Evolutionary conservation across 2,113 vertebrate species (phyloP), one percentile per base, ranked within the genome.

Genomic region (Crypturellus undulatus): DNA sequence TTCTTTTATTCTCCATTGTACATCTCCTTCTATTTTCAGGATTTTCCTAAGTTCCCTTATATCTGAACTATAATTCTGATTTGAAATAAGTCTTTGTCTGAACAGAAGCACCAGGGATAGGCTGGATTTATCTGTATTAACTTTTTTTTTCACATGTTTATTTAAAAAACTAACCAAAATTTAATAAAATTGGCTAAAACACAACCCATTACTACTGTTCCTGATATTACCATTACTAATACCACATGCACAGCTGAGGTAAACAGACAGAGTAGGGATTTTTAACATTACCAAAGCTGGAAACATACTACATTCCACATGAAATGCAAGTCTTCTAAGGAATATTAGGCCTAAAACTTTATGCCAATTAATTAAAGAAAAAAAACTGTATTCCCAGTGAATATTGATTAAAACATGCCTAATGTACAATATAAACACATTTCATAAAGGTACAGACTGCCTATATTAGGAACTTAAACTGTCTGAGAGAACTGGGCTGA

Each of bases 151-250:
- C 47, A 62, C 0, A 34, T 20, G 0, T 84, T 88, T 59, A 67
- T 45, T 3, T 63, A 32, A 88, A 85, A 94, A 94, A 73, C 1
- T 20, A 56, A 86, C 34, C 30, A 4, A 4, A 24, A 68, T 79
- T 65, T 62, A 90, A 59, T 56, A 78, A 80, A 85, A 77, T 83
- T 78, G 62, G 83, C 63, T 38, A 25, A 68, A 90, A 10, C 26
- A 69, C 12, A 45, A 38, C 8, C 40, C 10, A 42, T 72, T 79
- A 64, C 19, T 73, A 24, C 42, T 64, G 9, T 18, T 89, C 7
- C n/a, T 89, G 24, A 58, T 18, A 64, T 43, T 88, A 70, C 59
- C n/a, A 15, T 78, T 86, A 79, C 34, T 79, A 71, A 84, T 42
- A 75, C 28, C 32, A 54, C 28, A 79, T 36, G 24, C 3, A 4